A percentile compares a stretch with the other conserved stretches of the same genome.
These are phyloP conservation scores for western clawed frog (Xenopus tropicalis) DNA, from an alignment of 2,113 vertebrate species.

Conservation along the genomic window UCB_Xtro_10.0 CM004444.2:121650001-121650500, in stretches of 20 bases:
- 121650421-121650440: not conserved
- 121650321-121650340: not conserved
- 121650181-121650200: not conserved
- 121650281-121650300: conserved; percentile 26
- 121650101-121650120: not conserved
- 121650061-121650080: too few species aligned
- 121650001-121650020: too few species aligned
- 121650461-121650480: not conserved
- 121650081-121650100: not conserved
- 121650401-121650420: conserved; percentile 11
- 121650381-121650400: not conserved
- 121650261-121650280: conserved; percentile 28
- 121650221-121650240: conserved; percentile 11
- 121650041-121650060: too few species aligned
- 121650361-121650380: conserved; percentile 23
- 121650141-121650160: not conserved
- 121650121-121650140: not conserved
- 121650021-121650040: too few species aligned
- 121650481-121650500: not conserved
- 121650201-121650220: not conserved
- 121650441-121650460: not conserved
- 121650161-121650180: not conserved
- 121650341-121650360: not conserved
- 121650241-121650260: conserved; percentile 27
- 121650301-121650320: conserved; percentile 33